Evolutionary conservation across 2,797 vertebrate species (phyloP).

Genomic region (Cuniculus paca): DNA sequence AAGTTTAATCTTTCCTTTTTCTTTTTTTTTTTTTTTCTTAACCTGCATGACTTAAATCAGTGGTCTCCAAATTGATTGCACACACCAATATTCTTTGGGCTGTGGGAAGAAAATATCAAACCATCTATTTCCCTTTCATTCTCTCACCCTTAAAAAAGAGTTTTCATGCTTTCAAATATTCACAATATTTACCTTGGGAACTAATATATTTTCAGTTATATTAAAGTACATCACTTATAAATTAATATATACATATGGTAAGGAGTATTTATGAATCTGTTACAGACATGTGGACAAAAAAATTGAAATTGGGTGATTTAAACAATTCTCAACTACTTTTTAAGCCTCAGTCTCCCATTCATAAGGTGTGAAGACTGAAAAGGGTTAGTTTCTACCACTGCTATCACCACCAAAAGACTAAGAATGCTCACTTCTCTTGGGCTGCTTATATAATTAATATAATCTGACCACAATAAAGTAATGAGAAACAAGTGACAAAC

Average conservation of each 20-base stretch:
- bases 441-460: not conserved
- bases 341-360: not conserved
- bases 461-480: conserved; percentile 23
- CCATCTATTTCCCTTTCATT: not conserved
- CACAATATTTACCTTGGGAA: conserved; percentile 42
- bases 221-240: not conserved
- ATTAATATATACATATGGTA: not conserved
- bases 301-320: not conserved
- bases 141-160: conserved; percentile 1
- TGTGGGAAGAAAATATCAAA: conserved; percentile 43
- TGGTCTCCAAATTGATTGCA: not conserved
- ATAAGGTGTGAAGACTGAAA: not conserved
- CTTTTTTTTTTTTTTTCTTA: not conserved
- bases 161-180: conserved; percentile 20
- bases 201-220: conserved; percentile 1
- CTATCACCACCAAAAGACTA: not conserved
- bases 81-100: not conserved
- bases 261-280: not conserved
- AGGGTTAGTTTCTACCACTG: not conserved
- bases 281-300: not conserved
- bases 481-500: conserved; percentile 52
- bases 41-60: conserved; percentile 2
- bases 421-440: not conserved
- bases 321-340: not conserved
- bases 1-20: not conserved